A percentile compares a stretch with the other conserved stretches of the same genome.
Evolutionary conservation across 2,113 vertebrate species (phyloP).

Genomic region (Pelusios castaneus): DNA sequence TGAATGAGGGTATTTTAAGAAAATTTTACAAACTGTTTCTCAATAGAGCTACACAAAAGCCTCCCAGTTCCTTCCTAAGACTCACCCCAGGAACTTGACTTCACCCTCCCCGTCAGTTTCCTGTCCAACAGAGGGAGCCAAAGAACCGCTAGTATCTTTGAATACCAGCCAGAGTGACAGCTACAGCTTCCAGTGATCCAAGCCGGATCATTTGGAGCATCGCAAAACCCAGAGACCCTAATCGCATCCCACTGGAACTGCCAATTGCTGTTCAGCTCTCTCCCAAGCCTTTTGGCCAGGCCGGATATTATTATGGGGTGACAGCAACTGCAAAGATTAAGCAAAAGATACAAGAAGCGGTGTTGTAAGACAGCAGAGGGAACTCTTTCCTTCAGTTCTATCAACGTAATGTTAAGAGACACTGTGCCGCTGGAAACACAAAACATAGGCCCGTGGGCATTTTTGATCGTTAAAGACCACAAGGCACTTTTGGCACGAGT

Average conservation of each 20-base stretch:
- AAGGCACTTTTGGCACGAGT: background rate
- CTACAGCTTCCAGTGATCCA: background rate
- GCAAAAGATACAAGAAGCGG: background rate
- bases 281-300: conserved; percentile 38
- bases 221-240: background rate
- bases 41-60: background rate
- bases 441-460: background rate
- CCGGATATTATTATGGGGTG: fast-evolving
- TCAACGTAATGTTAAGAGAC: fast-evolving
- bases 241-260: background rate
- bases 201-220: conserved; percentile 35
- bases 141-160: background rate
- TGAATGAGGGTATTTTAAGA: background rate
- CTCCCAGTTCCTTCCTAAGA: background rate
- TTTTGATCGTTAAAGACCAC: fast-evolving
- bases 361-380: background rate
- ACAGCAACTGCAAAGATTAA: background rate
- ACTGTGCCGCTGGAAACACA: fast-evolving
- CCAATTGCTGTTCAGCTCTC: background rate
- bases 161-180: background rate
- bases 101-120: background rate
- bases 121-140: background rate
- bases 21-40: background rate
- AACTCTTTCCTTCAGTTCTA: fast-evolving
- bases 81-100: background rate